phyloP scores from a whole-genome alignment of 92 coral and sea anemone genomes.

The Virgularia gustaviana region DNA sequence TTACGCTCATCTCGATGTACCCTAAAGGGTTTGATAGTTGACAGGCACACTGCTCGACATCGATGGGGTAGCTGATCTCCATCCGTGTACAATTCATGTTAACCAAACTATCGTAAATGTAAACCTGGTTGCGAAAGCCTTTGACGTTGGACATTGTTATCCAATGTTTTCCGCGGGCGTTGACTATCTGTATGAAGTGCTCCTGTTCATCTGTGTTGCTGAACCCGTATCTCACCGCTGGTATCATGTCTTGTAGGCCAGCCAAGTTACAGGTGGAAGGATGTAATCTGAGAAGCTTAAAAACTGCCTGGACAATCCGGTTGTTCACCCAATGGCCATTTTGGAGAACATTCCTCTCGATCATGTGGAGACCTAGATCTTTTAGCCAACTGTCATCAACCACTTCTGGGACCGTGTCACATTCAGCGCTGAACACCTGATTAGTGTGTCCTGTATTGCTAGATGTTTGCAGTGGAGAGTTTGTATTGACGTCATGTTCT shows the following conservation, averaged over 20 bases:
- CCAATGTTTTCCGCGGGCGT: slow-evolving; percentile 48
- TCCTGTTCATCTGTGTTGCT: background rate
- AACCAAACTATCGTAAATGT: slow-evolving; percentile 47
- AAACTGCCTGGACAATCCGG: slow-evolving; percentile 39
- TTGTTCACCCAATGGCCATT: slow-evolving; percentile 53
- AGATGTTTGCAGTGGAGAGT: too few relatives aligned
- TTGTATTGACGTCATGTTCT: too few relatives aligned
- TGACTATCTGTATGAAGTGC: slow-evolving; percentile 10
- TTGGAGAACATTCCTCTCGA: slow-evolving; percentile 33
- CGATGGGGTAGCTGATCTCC: slow-evolving; percentile 49
- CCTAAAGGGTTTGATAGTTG: slow-evolving; percentile 18
- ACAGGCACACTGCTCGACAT: slow-evolving; percentile 50
- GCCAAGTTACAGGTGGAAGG: slow-evolving; percentile 23
- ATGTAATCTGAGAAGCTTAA: slow-evolving; percentile 32
- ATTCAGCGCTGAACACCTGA: too few relatives aligned
- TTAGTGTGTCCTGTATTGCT: too few relatives aligned
- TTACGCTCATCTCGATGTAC: background rate
- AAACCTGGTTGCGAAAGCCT: background rate
- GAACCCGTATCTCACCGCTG: slow-evolving; percentile 44
- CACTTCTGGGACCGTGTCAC: too few relatives aligned
- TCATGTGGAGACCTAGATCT: slow-evolving; percentile 31
- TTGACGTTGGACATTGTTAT: slow-evolving; percentile 40
- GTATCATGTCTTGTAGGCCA: slow-evolving; percentile 55
- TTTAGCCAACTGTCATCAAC: too few relatives aligned
- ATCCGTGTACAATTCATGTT: slow-evolving; percentile 7